Evolutionary conservation across 2,888 invertebrate genomes (phyloP).

Genomic region (Lepidocyrtinus sp.): DNA sequence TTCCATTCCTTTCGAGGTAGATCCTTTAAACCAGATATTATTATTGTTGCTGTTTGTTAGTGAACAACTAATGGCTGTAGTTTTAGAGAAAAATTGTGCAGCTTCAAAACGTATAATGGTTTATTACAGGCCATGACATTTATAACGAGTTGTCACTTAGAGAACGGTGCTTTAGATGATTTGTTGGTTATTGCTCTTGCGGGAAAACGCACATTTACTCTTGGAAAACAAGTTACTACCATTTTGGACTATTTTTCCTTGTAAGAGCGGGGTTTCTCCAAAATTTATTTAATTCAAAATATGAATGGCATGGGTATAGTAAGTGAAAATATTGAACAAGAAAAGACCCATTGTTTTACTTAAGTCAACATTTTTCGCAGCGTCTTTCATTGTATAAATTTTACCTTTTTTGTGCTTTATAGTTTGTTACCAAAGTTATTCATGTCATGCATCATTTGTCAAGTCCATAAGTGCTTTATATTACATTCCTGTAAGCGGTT

Average conservation of each 20-base stretch:
- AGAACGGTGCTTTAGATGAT: constrained; percentile 55
- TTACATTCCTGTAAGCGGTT: background rate
- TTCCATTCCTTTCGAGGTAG: constrained; percentile 18
- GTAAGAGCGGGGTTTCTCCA: no score
- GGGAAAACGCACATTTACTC: constrained; percentile 57
- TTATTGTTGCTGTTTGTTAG: constrained; percentile 6
- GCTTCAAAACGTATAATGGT: constrained; percentile 47
- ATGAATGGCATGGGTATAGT: constrained; percentile 21
- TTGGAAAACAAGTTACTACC: constrained; percentile 17
- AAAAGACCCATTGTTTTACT: constrained; percentile 11
- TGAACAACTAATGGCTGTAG: background rate
- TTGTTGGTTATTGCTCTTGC: constrained; percentile 63
- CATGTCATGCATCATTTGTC: constrained; percentile 15
- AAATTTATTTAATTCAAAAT: constrained; percentile 17
- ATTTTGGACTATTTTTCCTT: no score
- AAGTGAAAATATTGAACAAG: constrained; percentile 33
- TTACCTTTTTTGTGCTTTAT: constrained; percentile 1
- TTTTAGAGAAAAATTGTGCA: constrained; percentile 13
- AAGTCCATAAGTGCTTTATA: background rate
- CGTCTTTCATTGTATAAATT: no score
- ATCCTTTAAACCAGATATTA: constrained; percentile 12
- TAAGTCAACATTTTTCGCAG: background rate
- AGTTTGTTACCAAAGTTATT: background rate
- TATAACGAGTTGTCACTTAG: constrained; percentile 62
- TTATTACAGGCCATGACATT: constrained; percentile 60